These are phyloP conservation scores for Polymixis lichenea DNA, from an alignment of 2,888 invertebrate species.

Conservation along the genomic window DNA sequence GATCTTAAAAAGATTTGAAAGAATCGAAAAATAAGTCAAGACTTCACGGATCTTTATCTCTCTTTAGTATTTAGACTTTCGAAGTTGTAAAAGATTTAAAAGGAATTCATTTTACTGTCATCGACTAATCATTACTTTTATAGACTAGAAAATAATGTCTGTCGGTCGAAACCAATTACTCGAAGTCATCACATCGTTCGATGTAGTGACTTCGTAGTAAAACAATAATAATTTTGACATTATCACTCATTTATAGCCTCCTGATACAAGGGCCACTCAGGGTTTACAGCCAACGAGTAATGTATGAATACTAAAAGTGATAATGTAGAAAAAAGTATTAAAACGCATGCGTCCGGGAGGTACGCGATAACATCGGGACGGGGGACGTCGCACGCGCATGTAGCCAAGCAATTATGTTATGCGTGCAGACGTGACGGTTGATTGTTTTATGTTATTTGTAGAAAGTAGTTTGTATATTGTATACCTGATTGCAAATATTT, in stretches of 20 bases:
- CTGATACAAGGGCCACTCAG: conserved; percentile 35
- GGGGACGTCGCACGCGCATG: conserved; percentile 55
- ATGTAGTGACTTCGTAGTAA: conserved; percentile 34
- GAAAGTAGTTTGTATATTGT: neutral
- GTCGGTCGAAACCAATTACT: conserved; percentile 40
- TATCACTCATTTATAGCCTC: conserved; percentile 49
- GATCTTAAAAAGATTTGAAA: conserved; percentile 36
- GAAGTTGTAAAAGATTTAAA: conserved; percentile 8
- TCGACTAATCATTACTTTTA: conserved; percentile 39
- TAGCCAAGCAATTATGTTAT: conserved; percentile 41
- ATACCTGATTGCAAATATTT: neutral
- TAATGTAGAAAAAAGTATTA: conserved; percentile 55
- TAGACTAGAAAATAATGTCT: conserved; percentile 24
- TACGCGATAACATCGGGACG: conserved; percentile 50
- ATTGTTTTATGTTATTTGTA: conserved; percentile 23
- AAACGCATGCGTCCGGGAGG: conserved; percentile 59
- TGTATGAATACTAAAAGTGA: conserved; percentile 52
- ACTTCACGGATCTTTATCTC: conserved; percentile 4
- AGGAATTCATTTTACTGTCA: conserved; percentile 32
- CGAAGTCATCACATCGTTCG: neutral
- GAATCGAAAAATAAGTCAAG: conserved; percentile 16
- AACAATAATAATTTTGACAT: conserved; percentile 38
- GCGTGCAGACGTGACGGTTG: conserved; percentile 40
- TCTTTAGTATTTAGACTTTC: conserved; percentile 6
- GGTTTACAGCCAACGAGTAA: conserved; percentile 47